Conservation (phyloP, 2,888 invertebrate species). For the Tipula confusa region DNA sequence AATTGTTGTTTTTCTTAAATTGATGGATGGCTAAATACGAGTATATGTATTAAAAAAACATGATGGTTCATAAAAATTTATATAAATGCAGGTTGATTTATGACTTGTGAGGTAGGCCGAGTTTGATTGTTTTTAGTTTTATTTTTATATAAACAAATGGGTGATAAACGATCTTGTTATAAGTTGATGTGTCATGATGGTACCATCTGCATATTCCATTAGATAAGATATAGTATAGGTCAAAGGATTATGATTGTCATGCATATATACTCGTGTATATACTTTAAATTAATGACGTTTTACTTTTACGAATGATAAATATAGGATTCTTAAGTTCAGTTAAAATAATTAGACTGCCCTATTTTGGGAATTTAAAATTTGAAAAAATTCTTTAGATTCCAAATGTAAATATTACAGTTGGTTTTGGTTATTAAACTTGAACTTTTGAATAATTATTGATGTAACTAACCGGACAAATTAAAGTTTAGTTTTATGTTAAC, state of each 20-base stretch:
- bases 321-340: no score
- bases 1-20: neutral
- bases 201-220: constrained; percentile 3
- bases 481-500: no score
- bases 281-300: neutral
- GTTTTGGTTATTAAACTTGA: no score
- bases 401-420: no score
- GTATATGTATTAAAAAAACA: neutral
- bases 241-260: neutral
- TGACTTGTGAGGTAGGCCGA: neutral
- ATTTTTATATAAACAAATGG: neutral
- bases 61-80: neutral
- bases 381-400: no score
- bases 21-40: neutral
- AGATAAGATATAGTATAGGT: neutral
- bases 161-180: constrained; percentile 12
- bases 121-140: neutral
- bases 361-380: no score
- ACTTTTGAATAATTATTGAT: no score
- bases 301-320: no score
- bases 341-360: no score
- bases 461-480: no score
- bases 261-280: neutral
- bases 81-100: neutral
- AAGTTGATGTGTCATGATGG: constrained; percentile 25